Conservation (phyloP, 2,113 vertebrate species). For the Crotophaga sulcirostris region DNA sequence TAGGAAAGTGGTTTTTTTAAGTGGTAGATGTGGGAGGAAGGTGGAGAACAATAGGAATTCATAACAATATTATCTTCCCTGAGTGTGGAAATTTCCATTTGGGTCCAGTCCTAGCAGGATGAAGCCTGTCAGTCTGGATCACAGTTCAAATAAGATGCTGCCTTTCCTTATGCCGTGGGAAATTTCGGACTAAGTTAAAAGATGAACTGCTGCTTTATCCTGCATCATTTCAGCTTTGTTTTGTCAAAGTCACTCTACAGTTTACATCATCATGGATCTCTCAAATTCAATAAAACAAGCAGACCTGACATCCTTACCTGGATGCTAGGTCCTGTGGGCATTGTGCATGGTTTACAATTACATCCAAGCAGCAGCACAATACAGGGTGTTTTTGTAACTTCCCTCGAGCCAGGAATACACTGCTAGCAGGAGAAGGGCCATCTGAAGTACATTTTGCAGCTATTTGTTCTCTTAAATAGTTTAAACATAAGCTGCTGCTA, state of each 20-base stretch:
- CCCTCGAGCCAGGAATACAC: background rate
- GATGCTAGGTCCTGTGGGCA: background rate
- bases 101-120: background rate
- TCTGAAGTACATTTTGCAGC: constrained; percentile 42
- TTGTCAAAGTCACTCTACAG: background rate
- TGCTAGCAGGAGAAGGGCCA: constrained; percentile 3
- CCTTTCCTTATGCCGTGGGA: background rate
- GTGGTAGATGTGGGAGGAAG: background rate
- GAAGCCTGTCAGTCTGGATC: background rate
- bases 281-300: background rate
- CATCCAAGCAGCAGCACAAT: background rate
- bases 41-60: background rate
- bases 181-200: background rate
- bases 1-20: background rate
- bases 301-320: background rate
- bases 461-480: constrained; percentile 72
- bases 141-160: background rate
- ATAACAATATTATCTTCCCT: rapidly evolving
- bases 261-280: background rate
- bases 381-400: background rate
- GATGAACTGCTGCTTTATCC: background rate
- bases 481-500: constrained; percentile 53
- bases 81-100: background rate
- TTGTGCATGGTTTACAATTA: background rate
- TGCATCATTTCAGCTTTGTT: background rate